Evolutionary conservation across 2,113 vertebrate species (phyloP), one percentile per base, ranked within the genome.

Genomic region (Ciconia boyciana): DNA sequence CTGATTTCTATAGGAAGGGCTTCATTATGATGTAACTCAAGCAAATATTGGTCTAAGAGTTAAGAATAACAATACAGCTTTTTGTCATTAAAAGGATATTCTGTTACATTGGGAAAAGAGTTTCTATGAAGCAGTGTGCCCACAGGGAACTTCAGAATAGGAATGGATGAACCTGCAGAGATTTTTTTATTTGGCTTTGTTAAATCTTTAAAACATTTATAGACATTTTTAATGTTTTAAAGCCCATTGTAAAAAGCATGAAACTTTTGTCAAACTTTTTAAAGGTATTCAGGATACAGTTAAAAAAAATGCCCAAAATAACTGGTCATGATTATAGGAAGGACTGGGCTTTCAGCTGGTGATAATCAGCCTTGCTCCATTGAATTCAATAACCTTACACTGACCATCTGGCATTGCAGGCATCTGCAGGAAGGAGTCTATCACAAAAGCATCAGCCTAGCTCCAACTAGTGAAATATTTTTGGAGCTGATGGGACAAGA

Each of bases 1-100:
- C 24, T 95, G 62, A 54, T 41, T 95, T 95, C 65, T 90, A n/a
- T 41, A 87, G 81, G 94, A 94, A 44, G 75, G 16, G 10, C 78
- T 95, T 64, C 69, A 72, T 93, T 92, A 80, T 92, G 89, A 93
- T 95, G 87, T 92, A 94, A 97, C 64, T 62, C 96, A 92, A 95
- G 54, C 74, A 97, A 96, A 94, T 96, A 95, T 96, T 96, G 80
- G 46, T 91, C 24, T 75, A 88, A 89, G 89, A 80, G 85, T 79
- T 93, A 87, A 95, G 89, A 97, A 94, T 89, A 96, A 89, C 36
- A 92, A 68, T 85, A 75, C 58, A 58, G 55, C 20, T 93, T 96
- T 96, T 96, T 85, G 80, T 74, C 68, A 80, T 90, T 60, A 92
- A 96, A 92, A 65, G 28, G 15, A 5, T 91, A 36, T 84, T 96